phyloP scores from a whole-genome alignment of 2,888 invertebrate genomes.

The Drosophila falleni region DNA sequence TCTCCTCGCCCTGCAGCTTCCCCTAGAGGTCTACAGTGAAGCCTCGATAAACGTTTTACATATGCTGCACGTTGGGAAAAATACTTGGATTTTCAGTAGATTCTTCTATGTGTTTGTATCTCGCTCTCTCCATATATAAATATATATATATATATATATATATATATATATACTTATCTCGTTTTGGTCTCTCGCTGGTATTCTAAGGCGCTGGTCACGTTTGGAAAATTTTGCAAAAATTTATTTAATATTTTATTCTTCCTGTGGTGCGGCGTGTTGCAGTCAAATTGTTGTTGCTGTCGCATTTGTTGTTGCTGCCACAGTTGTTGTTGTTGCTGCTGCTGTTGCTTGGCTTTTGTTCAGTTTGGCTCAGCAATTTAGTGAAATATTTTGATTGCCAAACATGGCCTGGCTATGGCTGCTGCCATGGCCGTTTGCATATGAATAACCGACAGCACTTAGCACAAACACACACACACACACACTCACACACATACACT shows the following conservation, averaged over 20 bases:
- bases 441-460: conserved; percentile 82
- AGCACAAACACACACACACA: conserved; percentile 55
- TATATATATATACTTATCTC: neutral
- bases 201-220: conserved; percentile 69
- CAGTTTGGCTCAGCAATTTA: conserved; percentile 73
- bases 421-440: conserved; percentile 71
- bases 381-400: conserved; percentile 81
- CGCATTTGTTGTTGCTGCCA: conserved; percentile 26
- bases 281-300: conserved; percentile 43
- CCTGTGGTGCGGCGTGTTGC: conserved; percentile 51
- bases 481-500: conserved; percentile 38
- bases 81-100: neutral
- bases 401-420: conserved; percentile 62
- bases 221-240: conserved; percentile 68
- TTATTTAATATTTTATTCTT: conserved; percentile 76
- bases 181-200: neutral
- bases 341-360: conserved; percentile 56
- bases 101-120: conserved; percentile 2
- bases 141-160: neutral
- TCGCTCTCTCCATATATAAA: neutral
- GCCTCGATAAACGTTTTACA: conserved; percentile 51
- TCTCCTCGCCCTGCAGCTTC: neutral
- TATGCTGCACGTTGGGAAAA: conserved; percentile 35
- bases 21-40: neutral
- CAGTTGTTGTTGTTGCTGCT: conserved; percentile 33